These are phyloP conservation scores for Eulemur coronatus DNA, from an alignment of 2,797 vertebrate genomes.

Conservation along the genomic window DNA sequence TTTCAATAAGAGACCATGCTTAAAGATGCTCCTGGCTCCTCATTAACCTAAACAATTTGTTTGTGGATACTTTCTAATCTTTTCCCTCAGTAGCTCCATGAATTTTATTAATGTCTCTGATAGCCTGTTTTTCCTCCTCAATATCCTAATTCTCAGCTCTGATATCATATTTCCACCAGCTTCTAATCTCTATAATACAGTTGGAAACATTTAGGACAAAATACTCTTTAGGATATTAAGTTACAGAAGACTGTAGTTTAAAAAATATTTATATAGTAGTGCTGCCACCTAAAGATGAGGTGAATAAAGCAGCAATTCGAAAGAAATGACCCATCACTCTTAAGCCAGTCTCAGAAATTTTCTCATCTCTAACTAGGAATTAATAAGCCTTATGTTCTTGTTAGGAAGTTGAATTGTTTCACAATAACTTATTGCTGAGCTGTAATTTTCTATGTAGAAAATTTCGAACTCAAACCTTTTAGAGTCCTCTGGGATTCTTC, in stretches of 20 bases:
- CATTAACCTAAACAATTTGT: neutral
- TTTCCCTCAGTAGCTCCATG: slow-evolving; percentile 31
- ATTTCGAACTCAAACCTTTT: slow-evolving; percentile 33
- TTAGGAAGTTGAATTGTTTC: slow-evolving; percentile 37
- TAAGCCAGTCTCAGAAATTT: slow-evolving; percentile 27
- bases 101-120: slow-evolving; percentile 53
- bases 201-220: slow-evolving; percentile 52
- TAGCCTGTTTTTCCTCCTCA: slow-evolving; percentile 4
- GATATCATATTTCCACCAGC: slow-evolving; percentile 43
- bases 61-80: neutral
- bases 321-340: slow-evolving; percentile 48
- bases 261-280: slow-evolving; percentile 67
- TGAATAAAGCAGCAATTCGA: slow-evolving; percentile 62
- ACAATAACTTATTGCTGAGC: slow-evolving; percentile 4
- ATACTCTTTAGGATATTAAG: slow-evolving; percentile 51
- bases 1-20: slow-evolving; percentile 29
- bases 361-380: slow-evolving; percentile 32
- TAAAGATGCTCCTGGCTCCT: slow-evolving; percentile 32
- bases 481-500: neutral
- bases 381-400: slow-evolving; percentile 37
- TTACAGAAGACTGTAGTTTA: slow-evolving; percentile 50
- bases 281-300: slow-evolving; percentile 78
- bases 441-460: slow-evolving; percentile 30
- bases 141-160: slow-evolving; percentile 56
- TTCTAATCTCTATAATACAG: slow-evolving; percentile 47